Base-by-base conservation (phyloP, 2,797 vertebrate species). In the Danio kyathit region DNA sequence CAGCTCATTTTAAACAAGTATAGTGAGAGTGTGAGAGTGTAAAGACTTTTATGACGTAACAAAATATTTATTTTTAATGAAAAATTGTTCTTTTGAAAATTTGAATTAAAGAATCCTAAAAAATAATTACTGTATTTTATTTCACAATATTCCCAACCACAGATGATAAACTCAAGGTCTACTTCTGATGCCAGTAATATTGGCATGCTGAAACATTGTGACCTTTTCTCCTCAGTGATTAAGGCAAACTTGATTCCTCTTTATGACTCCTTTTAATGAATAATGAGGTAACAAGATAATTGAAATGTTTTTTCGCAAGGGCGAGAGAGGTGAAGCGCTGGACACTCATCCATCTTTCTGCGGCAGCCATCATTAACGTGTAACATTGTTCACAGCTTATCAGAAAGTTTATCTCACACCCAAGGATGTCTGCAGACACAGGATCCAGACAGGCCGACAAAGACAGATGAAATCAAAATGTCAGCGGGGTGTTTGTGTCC, bases 311-410 rank as follows among this genome's bases (percentile, higher is more conserved):
- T 61, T 70, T 80, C 72, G 69, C 10, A 67, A 49, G 56, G 63
- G 48, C 29, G 56, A 54, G 76, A 43, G 43, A 66, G 67, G 14
- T 41, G 54, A 41, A 43, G 21, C 11, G 13, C 67, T 80, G 63
- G 10, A 69, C 0, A 2, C 43, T 75, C 80, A 82, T 86, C 74
- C 64, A 80, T 76, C 49, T 70, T 82, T 80, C 67, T 71, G 63
- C 64, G 66, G 57, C 56, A 78, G 57, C 73, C 59, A 82, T 84
- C 76, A 77, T 93, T 92, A 92, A 89, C 84, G 16, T 89, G 89
- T 89, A 89, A 91, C 89, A 91, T 92, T 94, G 92, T 94, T 93
- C 91, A 86, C 92, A 88, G 92, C 92, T 94, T 93, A 94, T 94
- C 92, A 88, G 91, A 92, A 92, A 89, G 89, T 92, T 93, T 87